phyloP scores from a whole-genome alignment of 92 coral and sea anemone species.

The Meandrina meandrites region DNA sequence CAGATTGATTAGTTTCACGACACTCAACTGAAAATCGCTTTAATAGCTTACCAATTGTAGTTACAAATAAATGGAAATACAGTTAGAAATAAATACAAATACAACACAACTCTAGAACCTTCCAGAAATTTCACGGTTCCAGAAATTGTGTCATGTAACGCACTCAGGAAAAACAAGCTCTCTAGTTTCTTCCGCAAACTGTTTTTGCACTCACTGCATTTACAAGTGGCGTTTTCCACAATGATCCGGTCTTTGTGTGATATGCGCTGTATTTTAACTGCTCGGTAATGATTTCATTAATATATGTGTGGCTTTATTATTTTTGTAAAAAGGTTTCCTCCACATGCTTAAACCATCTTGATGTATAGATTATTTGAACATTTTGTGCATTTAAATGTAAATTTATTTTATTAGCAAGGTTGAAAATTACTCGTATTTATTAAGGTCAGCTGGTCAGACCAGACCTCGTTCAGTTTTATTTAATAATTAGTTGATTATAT shows the following conservation, averaged over 20 bases:
- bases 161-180: background rate
- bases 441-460: constrained; percentile 49
- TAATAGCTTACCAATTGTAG: too few species aligned
- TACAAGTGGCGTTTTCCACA: background rate
- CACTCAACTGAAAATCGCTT: too few species aligned
- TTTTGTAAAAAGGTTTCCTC: background rate
- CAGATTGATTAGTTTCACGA: too few species aligned
- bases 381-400: constrained; percentile 7
- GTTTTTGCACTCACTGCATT: background rate
- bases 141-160: background rate
- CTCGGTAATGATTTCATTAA: background rate
- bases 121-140: background rate
- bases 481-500: background rate
- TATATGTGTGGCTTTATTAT: background rate
- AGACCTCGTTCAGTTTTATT: constrained; percentile 4
- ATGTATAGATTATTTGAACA: constrained; percentile 13
- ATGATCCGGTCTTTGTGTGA: background rate
- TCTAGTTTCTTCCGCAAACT: background rate
- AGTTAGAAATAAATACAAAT: too few species aligned
- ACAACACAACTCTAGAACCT: background rate
- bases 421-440: constrained; percentile 28
- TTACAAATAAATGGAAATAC: background rate
- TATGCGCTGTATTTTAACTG: background rate
- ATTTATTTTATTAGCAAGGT: background rate
- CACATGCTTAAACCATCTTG: background rate